These are phyloP conservation scores for Cinclus cinclus DNA, from an alignment of 2,113 vertebrate genomes.

Conservation along the genomic window DNA sequence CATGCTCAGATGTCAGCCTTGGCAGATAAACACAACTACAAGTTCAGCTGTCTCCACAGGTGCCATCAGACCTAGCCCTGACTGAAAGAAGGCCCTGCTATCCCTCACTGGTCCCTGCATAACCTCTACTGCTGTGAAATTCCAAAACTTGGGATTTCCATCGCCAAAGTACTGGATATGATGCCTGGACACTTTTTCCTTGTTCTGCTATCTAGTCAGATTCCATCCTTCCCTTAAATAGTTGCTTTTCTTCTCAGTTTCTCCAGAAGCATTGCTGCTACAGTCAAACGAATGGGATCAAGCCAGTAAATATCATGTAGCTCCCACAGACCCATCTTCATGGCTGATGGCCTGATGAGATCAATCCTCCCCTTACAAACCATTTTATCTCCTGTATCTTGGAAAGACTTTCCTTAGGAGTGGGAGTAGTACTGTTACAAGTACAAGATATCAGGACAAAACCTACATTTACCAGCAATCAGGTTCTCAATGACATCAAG, in stretches of 20 bases:
- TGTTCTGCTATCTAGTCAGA: neutral
- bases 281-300: neutral
- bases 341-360: neutral
- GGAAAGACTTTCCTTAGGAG: neutral
- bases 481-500: neutral
- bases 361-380: neutral
- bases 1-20: neutral
- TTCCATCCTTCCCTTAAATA: neutral
- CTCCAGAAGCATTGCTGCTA: neutral
- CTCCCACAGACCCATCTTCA: neutral
- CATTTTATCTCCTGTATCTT: neutral
- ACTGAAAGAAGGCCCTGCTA: neutral
- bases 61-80: neutral
- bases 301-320: neutral
- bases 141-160: neutral
- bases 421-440: neutral
- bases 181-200: neutral
- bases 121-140: neutral
- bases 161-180: neutral
- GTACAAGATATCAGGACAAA: neutral
- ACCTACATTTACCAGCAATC: neutral
- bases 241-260: neutral
- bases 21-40: neutral
- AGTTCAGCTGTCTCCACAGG: neutral
- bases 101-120: neutral